A percentile compares a stretch with the other conserved stretches of the same genome.
Conservation (phyloP, 2,888 invertebrate genomes). For the Lymantria dispar region DNA sequence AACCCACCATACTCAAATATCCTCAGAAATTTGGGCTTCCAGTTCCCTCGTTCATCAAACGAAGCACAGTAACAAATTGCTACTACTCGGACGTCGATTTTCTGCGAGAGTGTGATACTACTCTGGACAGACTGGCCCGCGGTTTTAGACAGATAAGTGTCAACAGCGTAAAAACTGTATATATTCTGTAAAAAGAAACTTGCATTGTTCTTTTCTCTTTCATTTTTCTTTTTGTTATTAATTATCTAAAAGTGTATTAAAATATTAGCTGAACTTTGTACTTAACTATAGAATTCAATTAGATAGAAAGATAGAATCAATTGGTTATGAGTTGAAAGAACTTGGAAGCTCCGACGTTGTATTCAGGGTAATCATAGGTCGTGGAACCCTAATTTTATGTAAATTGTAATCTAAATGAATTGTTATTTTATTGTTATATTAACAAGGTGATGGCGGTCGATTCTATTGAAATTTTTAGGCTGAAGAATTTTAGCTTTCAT, state of each 20-base stretch:
- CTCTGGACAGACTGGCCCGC: too few relatives aligned
- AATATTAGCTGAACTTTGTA: background rate
- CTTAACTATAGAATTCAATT: background rate
- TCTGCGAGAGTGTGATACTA: too few relatives aligned
- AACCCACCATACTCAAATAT: too few relatives aligned
- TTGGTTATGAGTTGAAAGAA: conserved; percentile 12
- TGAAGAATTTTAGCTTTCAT: background rate
- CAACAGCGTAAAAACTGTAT: too few relatives aligned
- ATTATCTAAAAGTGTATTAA: background rate
- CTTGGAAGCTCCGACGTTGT: conserved; percentile 5
- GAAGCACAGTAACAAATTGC: too few relatives aligned
- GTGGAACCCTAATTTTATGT: conserved; percentile 10
- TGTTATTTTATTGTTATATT: conserved; percentile 5
- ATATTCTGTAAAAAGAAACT: too few relatives aligned
- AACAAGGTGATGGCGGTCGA: background rate
- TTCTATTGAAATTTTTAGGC: background rate
- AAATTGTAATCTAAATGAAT: conserved; percentile 10
- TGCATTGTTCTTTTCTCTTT: too few relatives aligned
- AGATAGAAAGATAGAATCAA: background rate
- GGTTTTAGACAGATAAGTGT: too few relatives aligned
- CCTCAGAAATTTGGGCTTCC: too few relatives aligned
- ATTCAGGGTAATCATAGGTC: conserved; percentile 10
- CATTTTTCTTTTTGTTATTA: too few relatives aligned
- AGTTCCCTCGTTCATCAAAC: too few relatives aligned
- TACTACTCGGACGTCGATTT: too few relatives aligned